These are phyloP conservation scores for Cepphus grylle DNA, from an alignment of 2,113 vertebrate species.

Conservation along the genomic window DNA sequence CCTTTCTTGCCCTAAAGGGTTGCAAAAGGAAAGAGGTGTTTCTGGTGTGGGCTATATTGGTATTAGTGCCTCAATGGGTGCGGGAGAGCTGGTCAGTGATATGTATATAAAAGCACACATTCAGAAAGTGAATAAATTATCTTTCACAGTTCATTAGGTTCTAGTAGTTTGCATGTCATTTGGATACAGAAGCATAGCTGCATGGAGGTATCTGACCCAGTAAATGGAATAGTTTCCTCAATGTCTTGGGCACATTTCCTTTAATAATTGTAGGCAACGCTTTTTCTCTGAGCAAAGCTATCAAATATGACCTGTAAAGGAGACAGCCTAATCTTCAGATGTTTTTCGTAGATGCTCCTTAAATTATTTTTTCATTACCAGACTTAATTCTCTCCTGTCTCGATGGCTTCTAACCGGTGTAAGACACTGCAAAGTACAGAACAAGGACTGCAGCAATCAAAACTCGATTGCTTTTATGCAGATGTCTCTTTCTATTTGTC, in stretches of 20 bases:
- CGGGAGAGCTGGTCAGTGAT: not conserved
- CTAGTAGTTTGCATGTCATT: not conserved
- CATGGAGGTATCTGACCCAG: not conserved
- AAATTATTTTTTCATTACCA: not conserved
- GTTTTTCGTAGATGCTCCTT: not conserved
- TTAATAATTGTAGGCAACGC: not conserved
- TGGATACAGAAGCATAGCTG: not conserved
- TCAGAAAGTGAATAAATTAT: not conserved
- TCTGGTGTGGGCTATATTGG: not conserved
- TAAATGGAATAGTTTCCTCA: not conserved
- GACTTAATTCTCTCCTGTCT: not conserved
- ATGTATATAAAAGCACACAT: not conserved
- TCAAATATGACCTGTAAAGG: not conserved
- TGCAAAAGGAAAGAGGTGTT: not conserved
- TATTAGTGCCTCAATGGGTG: not conserved
- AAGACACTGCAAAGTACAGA: not conserved
- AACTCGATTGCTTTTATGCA: not conserved
- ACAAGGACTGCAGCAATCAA: not conserved
- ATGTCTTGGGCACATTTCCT: not conserved
- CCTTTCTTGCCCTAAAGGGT: not conserved
- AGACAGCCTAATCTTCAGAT: not conserved
- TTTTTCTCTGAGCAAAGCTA: not conserved
- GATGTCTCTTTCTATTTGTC: not conserved
- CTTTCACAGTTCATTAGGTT: not conserved
- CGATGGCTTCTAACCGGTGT: not conserved